Evolutionary conservation across 2,797 vertebrate species (phyloP).

Genomic region (Apodemus agrarius): DNA sequence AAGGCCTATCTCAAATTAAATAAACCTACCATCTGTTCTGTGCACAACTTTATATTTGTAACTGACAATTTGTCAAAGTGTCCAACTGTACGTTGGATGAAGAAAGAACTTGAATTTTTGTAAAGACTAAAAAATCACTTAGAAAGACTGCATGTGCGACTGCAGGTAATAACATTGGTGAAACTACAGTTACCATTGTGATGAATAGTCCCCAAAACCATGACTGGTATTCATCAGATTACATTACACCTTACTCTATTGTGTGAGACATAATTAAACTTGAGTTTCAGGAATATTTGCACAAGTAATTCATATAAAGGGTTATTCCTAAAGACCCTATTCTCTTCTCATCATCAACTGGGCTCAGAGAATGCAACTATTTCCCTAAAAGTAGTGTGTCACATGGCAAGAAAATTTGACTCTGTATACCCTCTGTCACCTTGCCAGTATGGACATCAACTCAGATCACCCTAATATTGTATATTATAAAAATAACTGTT

Average conservation of each 20-base stretch:
- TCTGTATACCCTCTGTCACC: constrained; percentile 14
- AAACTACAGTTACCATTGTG: constrained; percentile 10
- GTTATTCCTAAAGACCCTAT: background rate
- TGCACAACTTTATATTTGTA: constrained; percentile 35
- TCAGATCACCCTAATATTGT: constrained; percentile 47
- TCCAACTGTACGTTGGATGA: constrained; percentile 14
- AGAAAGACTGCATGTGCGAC: constrained; percentile 13
- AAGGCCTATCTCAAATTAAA: constrained; percentile 37
- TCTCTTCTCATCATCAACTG: background rate
- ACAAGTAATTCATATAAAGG: constrained; percentile 30
- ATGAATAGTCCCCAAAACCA: constrained; percentile 39
- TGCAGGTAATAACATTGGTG: constrained; percentile 21
- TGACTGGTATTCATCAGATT: constrained; percentile 4
- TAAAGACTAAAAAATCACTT: constrained; percentile 27
- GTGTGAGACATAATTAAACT: constrained; percentile 18
- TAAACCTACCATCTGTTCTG: constrained; percentile 24
- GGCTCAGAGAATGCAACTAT: constrained; percentile 53
- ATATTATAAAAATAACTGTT: constrained; percentile 55
- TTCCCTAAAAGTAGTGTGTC: constrained; percentile 49
- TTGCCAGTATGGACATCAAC: constrained; percentile 44
- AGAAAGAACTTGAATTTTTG: constrained; percentile 20
- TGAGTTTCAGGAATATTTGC: constrained; percentile 61
- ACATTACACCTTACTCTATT: background rate
- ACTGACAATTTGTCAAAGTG: constrained; percentile 49
- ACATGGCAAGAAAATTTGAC: constrained; percentile 61